Evolutionary conservation across 2,797 vertebrate genomes (phyloP).

Genomic region (Myotis myotis): DNA sequence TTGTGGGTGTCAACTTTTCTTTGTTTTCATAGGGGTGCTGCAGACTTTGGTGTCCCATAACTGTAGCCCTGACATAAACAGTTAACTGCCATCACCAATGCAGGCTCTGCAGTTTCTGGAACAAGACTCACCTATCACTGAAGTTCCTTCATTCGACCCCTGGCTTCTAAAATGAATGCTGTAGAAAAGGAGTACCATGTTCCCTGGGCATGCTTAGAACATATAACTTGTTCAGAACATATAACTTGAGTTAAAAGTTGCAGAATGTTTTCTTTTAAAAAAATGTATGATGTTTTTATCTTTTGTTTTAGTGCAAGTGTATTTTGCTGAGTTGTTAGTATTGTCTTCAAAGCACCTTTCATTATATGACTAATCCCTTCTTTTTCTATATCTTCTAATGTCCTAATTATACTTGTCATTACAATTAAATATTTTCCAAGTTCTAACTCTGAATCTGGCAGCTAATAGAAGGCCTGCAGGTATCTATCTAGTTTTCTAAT

Average conservation of each 20-base stretch:
- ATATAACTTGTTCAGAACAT: background rate
- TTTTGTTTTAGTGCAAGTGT: constrained; percentile 28
- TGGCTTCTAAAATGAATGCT: constrained; percentile 15
- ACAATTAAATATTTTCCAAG: constrained; percentile 9
- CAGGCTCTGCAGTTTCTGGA: background rate
- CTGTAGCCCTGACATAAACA: background rate
- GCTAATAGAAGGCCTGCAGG: constrained; percentile 37
- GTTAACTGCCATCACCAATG: background rate
- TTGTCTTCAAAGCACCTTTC: constrained; percentile 45
- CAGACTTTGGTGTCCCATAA: background rate
- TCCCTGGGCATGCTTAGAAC: background rate
- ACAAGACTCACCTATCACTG: background rate
- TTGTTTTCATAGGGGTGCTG: background rate
- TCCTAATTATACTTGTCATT: constrained; percentile 52
- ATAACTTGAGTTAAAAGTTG: constrained; percentile 37
- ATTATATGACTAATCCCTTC: constrained; percentile 57
- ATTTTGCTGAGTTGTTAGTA: constrained; percentile 30
- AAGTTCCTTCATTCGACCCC: background rate
- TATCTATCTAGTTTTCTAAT: constrained; percentile 33
- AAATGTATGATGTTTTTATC: constrained; percentile 24
- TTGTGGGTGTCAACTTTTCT: background rate
- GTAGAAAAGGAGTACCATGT: background rate
- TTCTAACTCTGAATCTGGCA: constrained; percentile 59
- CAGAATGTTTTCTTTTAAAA: constrained; percentile 27
- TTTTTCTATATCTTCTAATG: constrained; percentile 58